Evolutionary conservation across 2,888 invertebrate genomes (phyloP), one percentile per base, ranked within the genome.

Genomic region (Aethes cnicana): DNA sequence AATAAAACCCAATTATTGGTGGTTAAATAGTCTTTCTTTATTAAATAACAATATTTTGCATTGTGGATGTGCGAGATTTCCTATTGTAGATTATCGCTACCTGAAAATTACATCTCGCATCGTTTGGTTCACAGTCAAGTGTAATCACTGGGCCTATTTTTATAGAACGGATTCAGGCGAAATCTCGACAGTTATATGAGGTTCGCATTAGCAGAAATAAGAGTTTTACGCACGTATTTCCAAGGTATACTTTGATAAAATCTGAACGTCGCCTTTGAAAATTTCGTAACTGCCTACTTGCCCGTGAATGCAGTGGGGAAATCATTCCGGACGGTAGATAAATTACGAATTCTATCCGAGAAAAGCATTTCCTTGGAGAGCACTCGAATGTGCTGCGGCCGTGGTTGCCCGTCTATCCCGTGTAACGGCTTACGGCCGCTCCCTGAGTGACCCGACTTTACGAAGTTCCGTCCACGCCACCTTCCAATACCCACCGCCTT

Each of bases 311-410:
- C 58, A 52, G 50, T 39, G 37, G 56, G 56, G 54, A 58, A 56
- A 56, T 58, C 56, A 49, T 49, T 53, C 46, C 32, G 46, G 44
- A 41, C 49, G 41, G 49, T 53, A 53, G 54, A 54, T 54, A 58
- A 56, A 58, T 56, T 56, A 53, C 54, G 53, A 52, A 58, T 58
- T 56, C 56, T 53, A 52, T 47, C 53, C 49, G 43, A 39, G 43
- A 37, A 54, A 47, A 50, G 47, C 56, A 47, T 52, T 52, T 58
- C 56, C 56, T 56, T 37, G 16, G 56, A 56, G 58, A 54, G 52
- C 53, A 46, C 56, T 56, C 47, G 56, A 53, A 46, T 52, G 50
- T 48, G 54, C 54, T 53, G 54, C 58, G 36, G 36, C 43, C 39
- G 30, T 17, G 57, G 48, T 37, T 52, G 20, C 50, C n/a, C n/a